A percentile compares a stretch with the other conserved stretches of the same genome.
Conservation (phyloP, 1,140 invertebrate genomes). For the Diplogasteroides magnus region DNA sequence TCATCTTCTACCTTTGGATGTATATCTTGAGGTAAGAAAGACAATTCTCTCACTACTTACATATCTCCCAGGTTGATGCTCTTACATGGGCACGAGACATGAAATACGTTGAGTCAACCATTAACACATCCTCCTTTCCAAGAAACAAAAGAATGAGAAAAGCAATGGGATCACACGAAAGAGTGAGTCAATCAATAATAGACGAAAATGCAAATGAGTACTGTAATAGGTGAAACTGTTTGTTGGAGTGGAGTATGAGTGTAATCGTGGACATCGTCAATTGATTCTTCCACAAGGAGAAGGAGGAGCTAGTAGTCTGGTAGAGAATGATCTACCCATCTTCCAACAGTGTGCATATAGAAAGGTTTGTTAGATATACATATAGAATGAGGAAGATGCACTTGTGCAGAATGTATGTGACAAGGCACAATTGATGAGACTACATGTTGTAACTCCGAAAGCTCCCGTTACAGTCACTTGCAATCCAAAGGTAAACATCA, state of each 20-base stretch:
- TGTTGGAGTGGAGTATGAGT: conserved; percentile 93
- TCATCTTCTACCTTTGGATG: conserved; percentile 90
- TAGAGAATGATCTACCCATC: conserved; percentile 40
- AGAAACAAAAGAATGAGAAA: conserved; percentile 20
- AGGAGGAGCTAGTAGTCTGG: conserved; percentile 8
- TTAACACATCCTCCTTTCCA: conserved; percentile 6
- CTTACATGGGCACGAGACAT: conserved; percentile 59
- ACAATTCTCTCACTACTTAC: neutral
- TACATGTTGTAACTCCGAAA: conserved; percentile 86
- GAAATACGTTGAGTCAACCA: conserved; percentile 51
- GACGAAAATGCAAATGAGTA: conserved; percentile 1
- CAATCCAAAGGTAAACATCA: conserved; percentile 36
- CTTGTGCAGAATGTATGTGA: neutral
- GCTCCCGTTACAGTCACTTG: conserved; percentile 74
- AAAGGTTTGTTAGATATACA: conserved; percentile 11
- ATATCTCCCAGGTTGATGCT: conserved; percentile 32
- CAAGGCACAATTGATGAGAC: conserved; percentile 77
- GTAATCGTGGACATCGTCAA: conserved; percentile 85
- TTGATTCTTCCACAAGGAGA: conserved; percentile 79
- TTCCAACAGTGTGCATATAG: conserved; percentile 59
- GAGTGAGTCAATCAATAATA: conserved; percentile 31
- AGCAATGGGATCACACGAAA: conserved; percentile 31
- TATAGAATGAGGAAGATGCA: neutral
- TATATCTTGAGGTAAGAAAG: conserved; percentile 66
- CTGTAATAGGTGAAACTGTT: conserved; percentile 68